Percentiles rank a stretch among this genome's conserved stretches.
Conservation (phyloP, 1,140 invertebrate genomes). For the Glomeris maerens region DNA sequence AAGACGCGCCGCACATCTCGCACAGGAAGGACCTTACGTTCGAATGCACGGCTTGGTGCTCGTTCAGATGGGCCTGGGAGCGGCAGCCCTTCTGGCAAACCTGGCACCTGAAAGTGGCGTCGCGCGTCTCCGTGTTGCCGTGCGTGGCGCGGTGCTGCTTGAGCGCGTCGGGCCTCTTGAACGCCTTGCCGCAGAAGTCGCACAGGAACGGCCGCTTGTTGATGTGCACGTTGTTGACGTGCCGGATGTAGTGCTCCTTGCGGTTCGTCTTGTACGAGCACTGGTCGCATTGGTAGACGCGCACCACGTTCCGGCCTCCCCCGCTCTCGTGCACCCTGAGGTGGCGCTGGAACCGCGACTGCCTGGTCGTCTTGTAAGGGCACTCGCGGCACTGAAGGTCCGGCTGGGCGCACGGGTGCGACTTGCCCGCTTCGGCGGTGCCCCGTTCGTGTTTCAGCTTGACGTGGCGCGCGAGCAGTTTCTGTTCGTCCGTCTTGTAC, state of each 20-base stretch:
- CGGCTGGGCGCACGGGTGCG: background rate
- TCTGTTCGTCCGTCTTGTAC: slow-evolving; percentile 19
- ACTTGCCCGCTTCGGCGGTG: too few relatives aligned
- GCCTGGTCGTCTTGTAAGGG: slow-evolving; percentile 22
- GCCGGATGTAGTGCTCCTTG: slow-evolving; percentile 30
- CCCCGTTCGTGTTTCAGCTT: slow-evolving; percentile 15
- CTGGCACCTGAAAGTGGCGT: slow-evolving; percentile 23
- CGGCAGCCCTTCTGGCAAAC: slow-evolving; percentile 31
- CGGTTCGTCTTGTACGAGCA: slow-evolving; percentile 27
- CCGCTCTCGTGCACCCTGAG: slow-evolving; percentile 17
- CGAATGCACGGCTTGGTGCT: slow-evolving; percentile 29
- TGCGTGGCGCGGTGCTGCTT: slow-evolving; percentile 29
- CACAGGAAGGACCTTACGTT: slow-evolving; percentile 32
- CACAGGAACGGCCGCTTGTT: slow-evolving; percentile 30
- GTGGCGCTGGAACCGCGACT: slow-evolving; percentile 21
- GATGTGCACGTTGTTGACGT: slow-evolving; percentile 30
- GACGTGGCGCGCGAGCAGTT: slow-evolving; percentile 16
- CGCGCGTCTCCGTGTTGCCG: slow-evolving; percentile 18
- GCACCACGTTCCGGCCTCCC: background rate
- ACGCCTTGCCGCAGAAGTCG: slow-evolving; percentile 32
- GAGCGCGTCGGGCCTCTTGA: slow-evolving; percentile 32
- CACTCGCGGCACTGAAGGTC: slow-evolving; percentile 19
- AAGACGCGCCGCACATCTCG: slow-evolving; percentile 35
- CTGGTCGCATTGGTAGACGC: slow-evolving; percentile 21
- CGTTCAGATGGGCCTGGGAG: slow-evolving; percentile 26